Evolutionary conservation across 2,797 vertebrate species (phyloP).

Genomic region (Myiotriccus ornatus): DNA sequence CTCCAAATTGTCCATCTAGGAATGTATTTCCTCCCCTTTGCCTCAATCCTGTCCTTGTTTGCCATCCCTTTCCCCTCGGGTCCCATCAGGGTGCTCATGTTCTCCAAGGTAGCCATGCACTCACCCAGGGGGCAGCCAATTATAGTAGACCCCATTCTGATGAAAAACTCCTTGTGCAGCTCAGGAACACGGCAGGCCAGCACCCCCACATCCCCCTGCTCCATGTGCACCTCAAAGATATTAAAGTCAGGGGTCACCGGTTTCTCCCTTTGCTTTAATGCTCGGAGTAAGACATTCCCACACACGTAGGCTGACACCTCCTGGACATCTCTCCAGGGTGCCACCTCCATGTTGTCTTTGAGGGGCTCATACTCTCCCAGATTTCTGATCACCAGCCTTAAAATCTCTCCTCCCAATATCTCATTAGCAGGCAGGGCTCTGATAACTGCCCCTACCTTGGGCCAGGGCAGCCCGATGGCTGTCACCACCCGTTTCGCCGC

Average conservation of each 20-base stretch:
- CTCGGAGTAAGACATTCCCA: slow-evolving; percentile 5
- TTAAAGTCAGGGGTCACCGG: not conserved
- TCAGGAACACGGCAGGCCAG: not conserved
- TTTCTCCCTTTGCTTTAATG: slow-evolving; percentile 7
- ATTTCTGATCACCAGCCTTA: slow-evolving; percentile 17
- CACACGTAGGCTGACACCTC: not conserved
- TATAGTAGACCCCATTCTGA: slow-evolving; percentile 16
- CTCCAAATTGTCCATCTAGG: slow-evolving; percentile 28
- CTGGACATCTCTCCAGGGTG: not conserved
- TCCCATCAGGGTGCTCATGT: not conserved
- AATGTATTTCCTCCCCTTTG: not conserved
- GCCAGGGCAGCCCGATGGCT: not conserved
- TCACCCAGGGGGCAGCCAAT: not conserved
- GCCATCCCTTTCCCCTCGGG: not conserved
- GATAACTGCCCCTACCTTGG: not conserved
- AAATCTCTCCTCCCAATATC: not conserved
- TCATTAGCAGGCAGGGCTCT: not conserved
- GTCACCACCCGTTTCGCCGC: not conserved
- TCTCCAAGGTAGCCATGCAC: slow-evolving; percentile 18
- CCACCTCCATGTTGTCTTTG: not conserved
- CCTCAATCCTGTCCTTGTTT: accelerated
- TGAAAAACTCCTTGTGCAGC: not conserved
- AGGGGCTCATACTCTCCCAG: not conserved
- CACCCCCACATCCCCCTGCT: slow-evolving; percentile 9
- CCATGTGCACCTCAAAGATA: not conserved